phyloP scores from a whole-genome alignment of 2,888 invertebrate species.

The Andrena hattorfiana region DNA sequence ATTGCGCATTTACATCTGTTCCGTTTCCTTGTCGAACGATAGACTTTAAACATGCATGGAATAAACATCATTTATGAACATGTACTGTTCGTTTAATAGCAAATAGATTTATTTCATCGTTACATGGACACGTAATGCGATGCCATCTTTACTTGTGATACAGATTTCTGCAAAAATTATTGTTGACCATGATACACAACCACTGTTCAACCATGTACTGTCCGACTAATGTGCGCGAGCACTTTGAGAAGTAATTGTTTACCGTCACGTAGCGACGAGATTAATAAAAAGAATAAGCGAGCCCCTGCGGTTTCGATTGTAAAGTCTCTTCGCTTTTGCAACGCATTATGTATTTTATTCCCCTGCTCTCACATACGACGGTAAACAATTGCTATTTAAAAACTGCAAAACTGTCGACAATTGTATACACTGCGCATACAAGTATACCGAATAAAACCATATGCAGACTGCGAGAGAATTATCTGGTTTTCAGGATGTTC shows the following conservation, averaged over 20 bases:
- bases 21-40: conserved; percentile 54
- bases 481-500: conserved; percentile 20
- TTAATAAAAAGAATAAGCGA: conserved; percentile 31
- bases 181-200: conserved; percentile 26
- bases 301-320: conserved; percentile 27
- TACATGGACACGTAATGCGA: conserved; percentile 26
- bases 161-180: conserved; percentile 37
- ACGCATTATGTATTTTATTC: conserved; percentile 50
- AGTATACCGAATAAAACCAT: conserved; percentile 76
- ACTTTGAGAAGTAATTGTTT: conserved; percentile 75
- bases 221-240: conserved; percentile 67
- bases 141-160: conserved; percentile 49
- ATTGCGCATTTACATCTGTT: conserved; percentile 41
- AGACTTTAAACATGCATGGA: conserved; percentile 49
- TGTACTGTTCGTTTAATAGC: conserved; percentile 65
- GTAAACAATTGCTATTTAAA: conserved; percentile 72
- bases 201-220: conserved; percentile 67
- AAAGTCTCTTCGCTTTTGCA: conserved; percentile 48
- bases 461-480: conserved; percentile 56
- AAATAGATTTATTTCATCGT: conserved; percentile 64
- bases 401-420: conserved; percentile 63
- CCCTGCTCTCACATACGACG: conserved; percentile 58
- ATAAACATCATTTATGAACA: conserved; percentile 58
- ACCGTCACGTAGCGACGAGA: conserved; percentile 63
- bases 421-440: conserved; percentile 70